A percentile compares a stretch with the other conserved stretches of the same genome.
Evolutionary conservation across 2,797 vertebrate species (phyloP).

Genomic region (Valencia hispanica): DNA sequence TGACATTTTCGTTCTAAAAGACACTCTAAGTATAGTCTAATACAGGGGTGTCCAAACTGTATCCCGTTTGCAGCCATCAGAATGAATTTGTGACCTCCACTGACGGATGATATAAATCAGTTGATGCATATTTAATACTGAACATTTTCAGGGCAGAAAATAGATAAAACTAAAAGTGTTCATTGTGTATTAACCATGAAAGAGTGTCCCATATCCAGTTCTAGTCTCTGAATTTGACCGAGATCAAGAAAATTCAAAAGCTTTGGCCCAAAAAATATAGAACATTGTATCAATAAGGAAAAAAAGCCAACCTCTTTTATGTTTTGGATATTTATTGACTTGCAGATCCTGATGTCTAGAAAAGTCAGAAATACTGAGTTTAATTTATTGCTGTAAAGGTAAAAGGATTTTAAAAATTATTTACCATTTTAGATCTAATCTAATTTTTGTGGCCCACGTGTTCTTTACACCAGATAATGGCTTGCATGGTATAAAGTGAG

Average conservation of each 20-base stretch:
- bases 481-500: neutral
- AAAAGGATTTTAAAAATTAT: neutral
- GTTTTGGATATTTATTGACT: neutral
- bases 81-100: neutral
- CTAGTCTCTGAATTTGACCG: neutral
- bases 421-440: neutral
- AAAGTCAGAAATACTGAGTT: neutral
- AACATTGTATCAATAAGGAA: neutral
- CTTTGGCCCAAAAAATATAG: neutral
- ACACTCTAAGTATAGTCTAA: neutral
- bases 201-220: neutral
- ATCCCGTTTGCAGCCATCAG: neutral
- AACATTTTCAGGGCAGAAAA: neutral
- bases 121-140: neutral
- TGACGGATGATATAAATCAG: neutral
- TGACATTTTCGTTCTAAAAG: neutral
- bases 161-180: neutral
- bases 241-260: neutral
- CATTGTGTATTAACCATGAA: neutral
- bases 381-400: neutral
- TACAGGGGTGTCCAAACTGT: neutral
- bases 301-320: neutral
- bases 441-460: neutral
- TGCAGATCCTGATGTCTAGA: neutral
- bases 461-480: neutral